Evolutionary conservation across 2,888 invertebrate genomes (phyloP).

Genomic region (Caenorhabditis sulstoni): DNA sequence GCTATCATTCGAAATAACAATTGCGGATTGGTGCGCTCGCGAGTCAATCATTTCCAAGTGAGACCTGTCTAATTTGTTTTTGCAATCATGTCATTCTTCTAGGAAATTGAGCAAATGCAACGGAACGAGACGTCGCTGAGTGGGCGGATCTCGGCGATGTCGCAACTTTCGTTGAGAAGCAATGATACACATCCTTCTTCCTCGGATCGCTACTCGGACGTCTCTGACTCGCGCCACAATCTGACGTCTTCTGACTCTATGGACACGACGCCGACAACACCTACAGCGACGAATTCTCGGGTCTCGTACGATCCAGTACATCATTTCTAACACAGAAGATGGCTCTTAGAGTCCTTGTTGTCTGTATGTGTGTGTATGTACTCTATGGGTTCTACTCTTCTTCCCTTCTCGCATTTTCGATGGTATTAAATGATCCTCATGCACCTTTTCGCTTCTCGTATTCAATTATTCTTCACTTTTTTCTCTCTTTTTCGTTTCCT

Average conservation of each 20-base stretch:
- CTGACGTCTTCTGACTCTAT: slow-evolving; percentile 36
- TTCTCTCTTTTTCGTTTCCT: background rate
- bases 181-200: slow-evolving; percentile 33
- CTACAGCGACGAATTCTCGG: slow-evolving; percentile 14
- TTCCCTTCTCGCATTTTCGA: background rate
- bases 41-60: slow-evolving; percentile 60
- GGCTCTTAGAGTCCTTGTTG: background rate
- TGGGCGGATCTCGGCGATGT: slow-evolving; percentile 34
- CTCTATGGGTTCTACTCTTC: slow-evolving; percentile 27
- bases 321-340: slow-evolving; percentile 20
- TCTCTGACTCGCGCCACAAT: slow-evolving; percentile 47
- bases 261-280: slow-evolving; percentile 12
- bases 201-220: slow-evolving; percentile 49
- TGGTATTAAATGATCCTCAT: slow-evolving; percentile 11
- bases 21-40: slow-evolving; percentile 51
- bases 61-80: background rate
- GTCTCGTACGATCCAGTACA: slow-evolving; percentile 12
- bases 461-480: slow-evolving; percentile 1
- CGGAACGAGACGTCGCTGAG: slow-evolving; percentile 38
- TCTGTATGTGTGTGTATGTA: slow-evolving; percentile 24
- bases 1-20: slow-evolving; percentile 52
- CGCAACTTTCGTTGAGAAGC: slow-evolving; percentile 33
- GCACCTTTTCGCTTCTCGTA: background rate
- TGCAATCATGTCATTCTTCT: slow-evolving; percentile 9
- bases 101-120: slow-evolving; percentile 53